phyloP scores from a whole-genome alignment of 2,888 invertebrate genomes.

The Iselma pallidipennis region DNA sequence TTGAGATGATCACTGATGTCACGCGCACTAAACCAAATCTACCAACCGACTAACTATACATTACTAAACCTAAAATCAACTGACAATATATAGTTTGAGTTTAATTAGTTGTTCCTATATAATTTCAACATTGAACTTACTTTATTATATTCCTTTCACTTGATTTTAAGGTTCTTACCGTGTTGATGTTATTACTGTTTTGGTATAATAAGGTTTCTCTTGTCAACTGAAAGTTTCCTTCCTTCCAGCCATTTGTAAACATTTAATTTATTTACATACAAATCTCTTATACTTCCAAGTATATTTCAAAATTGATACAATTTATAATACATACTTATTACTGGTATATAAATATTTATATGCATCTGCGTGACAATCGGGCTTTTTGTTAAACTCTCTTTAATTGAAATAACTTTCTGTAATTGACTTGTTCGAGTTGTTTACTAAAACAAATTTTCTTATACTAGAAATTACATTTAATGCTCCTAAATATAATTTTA shows the following conservation, averaged over 20 bases:
- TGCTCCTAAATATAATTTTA: no score
- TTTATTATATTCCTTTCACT: conserved; percentile 25
- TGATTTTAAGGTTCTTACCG: conserved; percentile 18
- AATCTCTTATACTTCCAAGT: neutral
- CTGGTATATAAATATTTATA: neutral
- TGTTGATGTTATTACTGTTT: no score
- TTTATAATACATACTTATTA: neutral
- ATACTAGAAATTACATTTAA: neutral
- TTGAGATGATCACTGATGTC: no score
- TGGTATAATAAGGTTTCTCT: conserved; percentile 10
- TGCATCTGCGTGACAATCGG: neutral
- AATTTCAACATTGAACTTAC: conserved; percentile 25
- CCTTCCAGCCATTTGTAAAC: no score
- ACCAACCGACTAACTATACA: neutral
- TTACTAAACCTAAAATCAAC: neutral
- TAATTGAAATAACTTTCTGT: neutral
- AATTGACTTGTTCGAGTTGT: conserved; percentile 1
- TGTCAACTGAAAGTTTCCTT: neutral
- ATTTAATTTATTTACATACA: neutral
- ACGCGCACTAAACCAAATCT: no score
- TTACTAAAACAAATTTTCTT: neutral
- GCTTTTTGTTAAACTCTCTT: neutral
- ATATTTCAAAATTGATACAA: no score
- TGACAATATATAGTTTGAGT: neutral
- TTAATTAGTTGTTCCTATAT: conserved; percentile 24